A percentile compares a stretch with the other conserved stretches of the same genome.
Conservation (phyloP, 1,140 invertebrate species). For the Diprion similis region DNA sequence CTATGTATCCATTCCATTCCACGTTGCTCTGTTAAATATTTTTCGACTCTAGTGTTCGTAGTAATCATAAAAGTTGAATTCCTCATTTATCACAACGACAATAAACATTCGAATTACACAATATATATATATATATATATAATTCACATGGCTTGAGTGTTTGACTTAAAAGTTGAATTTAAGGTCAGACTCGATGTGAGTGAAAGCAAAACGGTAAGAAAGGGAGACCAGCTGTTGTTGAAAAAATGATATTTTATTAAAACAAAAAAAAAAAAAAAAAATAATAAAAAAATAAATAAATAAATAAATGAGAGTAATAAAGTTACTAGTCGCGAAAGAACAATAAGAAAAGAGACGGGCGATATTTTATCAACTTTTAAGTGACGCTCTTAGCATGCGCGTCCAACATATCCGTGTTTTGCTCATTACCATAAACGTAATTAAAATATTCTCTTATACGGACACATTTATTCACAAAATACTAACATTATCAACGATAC, state of each 20-base stretch:
- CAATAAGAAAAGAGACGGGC: slow-evolving; percentile 14
- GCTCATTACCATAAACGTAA: slow-evolving; percentile 31
- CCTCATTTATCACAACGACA: background rate
- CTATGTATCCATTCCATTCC: too few species aligned
- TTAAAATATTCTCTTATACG: slow-evolving; percentile 22
- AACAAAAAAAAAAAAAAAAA: slow-evolving; percentile 16
- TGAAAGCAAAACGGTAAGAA: slow-evolving; percentile 11
- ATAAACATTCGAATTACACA: background rate
- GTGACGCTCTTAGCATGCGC: slow-evolving; percentile 24
- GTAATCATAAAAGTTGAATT: background rate
- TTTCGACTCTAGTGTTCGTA: background rate
- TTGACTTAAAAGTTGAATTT: background rate
- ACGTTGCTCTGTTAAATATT: background rate
- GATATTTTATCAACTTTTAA: slow-evolving; percentile 21
- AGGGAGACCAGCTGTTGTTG: slow-evolving; percentile 42
- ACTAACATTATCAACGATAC: slow-evolving; percentile 9
- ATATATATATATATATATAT: background rate
- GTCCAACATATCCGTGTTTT: slow-evolving; percentile 40
- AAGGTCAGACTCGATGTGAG: background rate
- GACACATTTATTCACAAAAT: slow-evolving; percentile 10
- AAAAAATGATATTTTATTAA: slow-evolving; percentile 13
- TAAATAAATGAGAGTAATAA: too few species aligned
- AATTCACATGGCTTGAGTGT: background rate
- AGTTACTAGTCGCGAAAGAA: slow-evolving; percentile 10
- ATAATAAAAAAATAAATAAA: slow-evolving; percentile 4